A percentile compares a stretch with the other conserved stretches of the same genome.
Evolutionary conservation across 2,888 invertebrate species (phyloP).

Genomic region (Danaus chrysippus): DNA sequence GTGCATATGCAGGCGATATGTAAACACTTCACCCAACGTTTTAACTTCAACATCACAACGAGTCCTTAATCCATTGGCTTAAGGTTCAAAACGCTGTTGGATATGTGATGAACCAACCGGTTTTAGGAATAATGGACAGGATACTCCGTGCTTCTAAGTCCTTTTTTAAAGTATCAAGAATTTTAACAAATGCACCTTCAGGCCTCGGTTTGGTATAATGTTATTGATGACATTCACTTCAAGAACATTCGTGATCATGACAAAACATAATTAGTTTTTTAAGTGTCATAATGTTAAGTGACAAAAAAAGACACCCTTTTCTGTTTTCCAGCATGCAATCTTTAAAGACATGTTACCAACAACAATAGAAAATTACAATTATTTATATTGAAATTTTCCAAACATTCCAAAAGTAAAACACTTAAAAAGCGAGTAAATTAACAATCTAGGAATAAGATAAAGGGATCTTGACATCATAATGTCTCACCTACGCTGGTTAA

Average conservation of each 20-base stretch:
- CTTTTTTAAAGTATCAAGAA: conserved; percentile 19
- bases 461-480: neutral
- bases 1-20: conserved; percentile 68
- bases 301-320: no score
- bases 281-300: no score
- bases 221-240: no score
- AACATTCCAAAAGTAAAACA: neutral
- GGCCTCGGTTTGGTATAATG: neutral
- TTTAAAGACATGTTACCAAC: no score
- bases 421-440: neutral
- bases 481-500: neutral
- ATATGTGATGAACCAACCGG: conserved; percentile 14
- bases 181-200: neutral
- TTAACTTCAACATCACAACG: conserved; percentile 8
- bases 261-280: no score
- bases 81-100: conserved; percentile 11
- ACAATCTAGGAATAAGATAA: neutral
- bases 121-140: conserved; percentile 17
- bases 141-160: conserved; percentile 11
- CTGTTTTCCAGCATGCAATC: no score
- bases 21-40: conserved; percentile 55
- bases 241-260: no score
- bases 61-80: conserved; percentile 11
- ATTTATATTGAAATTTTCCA: no score
- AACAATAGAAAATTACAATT: no score